These are phyloP conservation scores for Neofelis nebulosa DNA, from an alignment of 2,113 vertebrate species.

Conservation along the genomic window DNA sequence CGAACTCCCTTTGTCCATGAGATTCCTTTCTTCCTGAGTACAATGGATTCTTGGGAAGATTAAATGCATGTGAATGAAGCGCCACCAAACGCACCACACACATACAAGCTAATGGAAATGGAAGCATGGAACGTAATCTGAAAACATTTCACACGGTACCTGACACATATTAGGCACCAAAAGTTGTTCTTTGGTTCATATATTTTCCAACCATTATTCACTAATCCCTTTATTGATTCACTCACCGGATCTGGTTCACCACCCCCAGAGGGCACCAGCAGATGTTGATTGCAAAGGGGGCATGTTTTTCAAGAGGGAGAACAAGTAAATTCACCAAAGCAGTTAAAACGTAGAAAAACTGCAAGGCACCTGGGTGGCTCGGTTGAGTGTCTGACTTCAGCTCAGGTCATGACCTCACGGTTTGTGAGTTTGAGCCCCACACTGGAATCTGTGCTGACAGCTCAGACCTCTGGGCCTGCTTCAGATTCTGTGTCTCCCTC, in stretches of 20 bases:
- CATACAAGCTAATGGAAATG: neutral
- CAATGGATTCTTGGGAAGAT: neutral
- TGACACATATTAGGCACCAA: neutral
- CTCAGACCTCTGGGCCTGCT: too few relatives aligned
- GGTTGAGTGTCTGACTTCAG: too few relatives aligned
- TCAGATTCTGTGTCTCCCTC: too few relatives aligned
- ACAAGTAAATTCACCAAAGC: neutral
- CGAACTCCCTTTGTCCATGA: neutral
- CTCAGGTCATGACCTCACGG: too few relatives aligned
- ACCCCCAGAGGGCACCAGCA: neutral
- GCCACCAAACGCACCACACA: neutral
- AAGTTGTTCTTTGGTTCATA: neutral
- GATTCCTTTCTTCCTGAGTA: neutral
- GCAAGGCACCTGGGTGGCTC: too few relatives aligned
- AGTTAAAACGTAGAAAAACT: neutral
- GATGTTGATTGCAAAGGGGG: neutral
- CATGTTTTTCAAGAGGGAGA: neutral
- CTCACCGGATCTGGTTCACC: neutral
- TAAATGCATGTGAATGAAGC: neutral
- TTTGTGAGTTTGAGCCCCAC: too few relatives aligned
- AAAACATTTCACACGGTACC: neutral
- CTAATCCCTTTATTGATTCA: neutral
- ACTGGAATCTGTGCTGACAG: too few relatives aligned
- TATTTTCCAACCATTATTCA: neutral
- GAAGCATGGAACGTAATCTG: neutral